These are phyloP conservation scores for Mus spretus DNA, from an alignment of 2,797 vertebrate genomes.

Conservation along the genomic window DNA sequence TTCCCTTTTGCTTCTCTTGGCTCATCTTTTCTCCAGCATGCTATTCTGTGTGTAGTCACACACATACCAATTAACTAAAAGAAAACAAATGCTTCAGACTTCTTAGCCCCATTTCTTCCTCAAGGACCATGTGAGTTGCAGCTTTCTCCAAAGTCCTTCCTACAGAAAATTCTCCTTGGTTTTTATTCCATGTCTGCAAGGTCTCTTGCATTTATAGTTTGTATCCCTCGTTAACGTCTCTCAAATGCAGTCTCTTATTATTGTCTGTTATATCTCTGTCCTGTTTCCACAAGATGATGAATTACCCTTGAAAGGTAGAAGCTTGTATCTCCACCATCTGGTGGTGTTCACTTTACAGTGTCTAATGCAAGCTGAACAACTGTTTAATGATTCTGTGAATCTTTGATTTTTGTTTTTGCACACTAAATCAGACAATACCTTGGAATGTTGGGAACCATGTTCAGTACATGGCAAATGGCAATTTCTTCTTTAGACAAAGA, in stretches of 20 bases:
- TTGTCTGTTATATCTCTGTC: background rate
- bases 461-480: background rate
- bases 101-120: background rate
- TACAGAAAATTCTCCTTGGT: background rate
- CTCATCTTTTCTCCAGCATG: background rate
- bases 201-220: background rate
- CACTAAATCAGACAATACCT: background rate
- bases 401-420: background rate
- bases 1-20: background rate
- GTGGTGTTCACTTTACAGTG: background rate
- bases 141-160: slow-evolving; percentile 22
- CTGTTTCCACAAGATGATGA: background rate
- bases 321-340: background rate
- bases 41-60: background rate
- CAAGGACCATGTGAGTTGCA: background rate
- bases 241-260: background rate
- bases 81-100: background rate
- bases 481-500: slow-evolving; percentile 43
- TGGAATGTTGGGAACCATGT: background rate
- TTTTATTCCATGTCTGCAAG: background rate
- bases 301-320: slow-evolving; percentile 7
- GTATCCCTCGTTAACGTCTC: background rate
- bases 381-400: background rate
- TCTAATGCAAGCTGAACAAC: background rate
- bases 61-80: slow-evolving; percentile 3